Percentiles rank a stretch among this genome's conserved stretches.
Conservation (phyloP, 30 jellyfish, hydroid and myxozoan genomes). For the Turritopsis rubra region DNA sequence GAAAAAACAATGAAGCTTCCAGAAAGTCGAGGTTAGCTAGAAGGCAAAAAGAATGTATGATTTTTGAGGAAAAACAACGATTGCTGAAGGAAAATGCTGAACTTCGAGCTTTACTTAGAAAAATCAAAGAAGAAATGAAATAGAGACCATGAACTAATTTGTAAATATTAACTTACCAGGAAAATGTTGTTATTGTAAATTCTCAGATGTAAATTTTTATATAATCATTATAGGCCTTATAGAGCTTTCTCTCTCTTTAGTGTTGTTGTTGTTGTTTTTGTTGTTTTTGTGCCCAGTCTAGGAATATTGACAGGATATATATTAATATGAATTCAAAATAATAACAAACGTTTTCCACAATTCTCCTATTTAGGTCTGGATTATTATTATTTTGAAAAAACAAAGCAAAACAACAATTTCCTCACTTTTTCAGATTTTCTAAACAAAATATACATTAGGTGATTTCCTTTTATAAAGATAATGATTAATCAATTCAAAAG, state of each 20-base stretch:
- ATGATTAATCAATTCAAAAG: conserved; percentile 43
- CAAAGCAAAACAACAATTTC: neutral
- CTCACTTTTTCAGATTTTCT: too few species aligned
- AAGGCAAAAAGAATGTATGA: neutral
- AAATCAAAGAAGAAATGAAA: neutral
- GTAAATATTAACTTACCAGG: neutral
- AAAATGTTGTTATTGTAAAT: neutral
- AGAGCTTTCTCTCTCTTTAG: neutral
- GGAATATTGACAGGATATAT: too few species aligned
- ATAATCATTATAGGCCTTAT: neutral
- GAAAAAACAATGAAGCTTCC: neutral
- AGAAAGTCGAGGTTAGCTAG: neutral
- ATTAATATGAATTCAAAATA: too few species aligned
- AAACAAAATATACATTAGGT: neutral
- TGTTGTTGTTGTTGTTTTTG: too few species aligned
- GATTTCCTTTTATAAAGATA: neutral
- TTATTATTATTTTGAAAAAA: too few species aligned
- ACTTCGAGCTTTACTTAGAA: neutral
- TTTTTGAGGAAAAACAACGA: neutral
- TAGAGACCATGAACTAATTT: neutral
- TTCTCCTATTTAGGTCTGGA: too few species aligned
- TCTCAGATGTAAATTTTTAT: neutral
- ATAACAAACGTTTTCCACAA: too few species aligned
- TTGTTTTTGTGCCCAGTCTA: too few species aligned
- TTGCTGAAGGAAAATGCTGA: neutral